A percentile compares a stretch with the other conserved stretches of the same genome.
phyloP scores from a whole-genome alignment of 2,113 vertebrate genomes.

The Planiliza haematocheilus region DNA sequence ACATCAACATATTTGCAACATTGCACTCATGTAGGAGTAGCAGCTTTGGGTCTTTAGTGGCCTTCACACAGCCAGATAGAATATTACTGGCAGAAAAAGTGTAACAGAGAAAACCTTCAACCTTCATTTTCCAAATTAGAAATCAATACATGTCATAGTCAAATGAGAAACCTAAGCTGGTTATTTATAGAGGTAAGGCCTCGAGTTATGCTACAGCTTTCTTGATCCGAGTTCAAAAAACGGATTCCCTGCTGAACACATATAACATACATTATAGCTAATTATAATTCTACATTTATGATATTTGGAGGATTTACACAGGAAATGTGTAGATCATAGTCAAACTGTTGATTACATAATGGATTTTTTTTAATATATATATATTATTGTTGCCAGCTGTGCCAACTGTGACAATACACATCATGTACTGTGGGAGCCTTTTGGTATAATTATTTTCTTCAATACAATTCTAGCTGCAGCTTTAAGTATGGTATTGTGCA shows the following conservation, averaged over 20 bases:
- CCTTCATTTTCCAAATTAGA: slow-evolving; percentile 23
- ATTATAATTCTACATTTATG: slow-evolving; percentile 6
- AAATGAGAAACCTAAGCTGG: slow-evolving; percentile 6
- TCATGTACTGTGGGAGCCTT: too few species aligned
- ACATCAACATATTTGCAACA: slow-evolving; percentile 15
- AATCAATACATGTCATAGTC: slow-evolving; percentile 10
- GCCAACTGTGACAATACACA: too few species aligned
- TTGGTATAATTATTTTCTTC: too few species aligned
- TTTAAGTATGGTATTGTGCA: slow-evolving; percentile 49
- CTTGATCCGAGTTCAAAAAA: not conserved
- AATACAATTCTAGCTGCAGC: not conserved
- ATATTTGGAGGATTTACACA: too few species aligned
- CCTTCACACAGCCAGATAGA: slow-evolving; percentile 19
- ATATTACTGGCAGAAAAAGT: slow-evolving; percentile 28
- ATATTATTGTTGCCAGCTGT: not conserved
- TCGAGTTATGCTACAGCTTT: not conserved
- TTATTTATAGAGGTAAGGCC: slow-evolving; percentile 9
- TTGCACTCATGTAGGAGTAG: slow-evolving; percentile 44
- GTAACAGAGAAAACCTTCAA: slow-evolving; percentile 32
- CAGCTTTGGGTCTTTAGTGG: slow-evolving; percentile 40
- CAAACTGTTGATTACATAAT: not conserved
- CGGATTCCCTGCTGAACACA: not conserved
- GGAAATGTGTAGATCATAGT: not conserved
- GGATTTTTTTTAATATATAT: not conserved
- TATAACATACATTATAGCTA: not conserved